phyloP scores from a whole-genome alignment of 1,140 invertebrate species.

The Diachasma alloeum region DNA sequence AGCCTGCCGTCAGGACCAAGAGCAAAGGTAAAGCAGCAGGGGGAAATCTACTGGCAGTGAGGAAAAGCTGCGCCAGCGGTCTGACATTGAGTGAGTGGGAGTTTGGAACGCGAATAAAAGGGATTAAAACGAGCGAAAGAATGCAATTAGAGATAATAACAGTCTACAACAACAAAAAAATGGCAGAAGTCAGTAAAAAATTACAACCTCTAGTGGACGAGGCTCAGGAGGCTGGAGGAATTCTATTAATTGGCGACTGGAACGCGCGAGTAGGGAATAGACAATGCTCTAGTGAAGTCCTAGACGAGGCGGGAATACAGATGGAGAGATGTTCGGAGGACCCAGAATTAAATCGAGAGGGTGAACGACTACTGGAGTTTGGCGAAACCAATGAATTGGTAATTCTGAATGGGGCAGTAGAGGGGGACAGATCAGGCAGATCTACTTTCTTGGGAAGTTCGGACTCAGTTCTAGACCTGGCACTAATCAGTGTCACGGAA shows the following conservation, averaged over 20 bases:
- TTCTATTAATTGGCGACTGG: background rate
- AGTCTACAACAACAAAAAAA: no score
- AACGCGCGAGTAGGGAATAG: background rate
- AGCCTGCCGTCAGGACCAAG: conserved; percentile 8
- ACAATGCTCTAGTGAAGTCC: background rate
- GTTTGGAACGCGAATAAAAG: no score
- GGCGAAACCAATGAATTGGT: background rate
- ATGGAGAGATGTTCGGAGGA: background rate
- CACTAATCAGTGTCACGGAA: background rate
- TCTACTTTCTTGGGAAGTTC: background rate
- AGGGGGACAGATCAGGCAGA: background rate
- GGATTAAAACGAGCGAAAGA: no score
- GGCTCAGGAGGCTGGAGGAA: no score
- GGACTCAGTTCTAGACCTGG: background rate
- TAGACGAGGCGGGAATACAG: background rate
- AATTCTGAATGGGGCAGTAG: background rate
- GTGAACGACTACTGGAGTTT: background rate
- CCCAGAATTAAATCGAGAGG: background rate
- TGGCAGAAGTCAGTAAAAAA: no score
- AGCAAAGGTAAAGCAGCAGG: conserved; percentile 15
- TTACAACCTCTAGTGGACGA: no score
- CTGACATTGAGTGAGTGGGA: background rate
- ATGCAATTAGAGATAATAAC: no score
- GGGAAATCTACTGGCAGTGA: conserved; percentile 12
- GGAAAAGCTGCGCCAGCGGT: background rate